Percentiles rank a stretch among this genome's conserved stretches.
Evolutionary conservation across 2,113 vertebrate genomes (phyloP).

Genomic region (Ailuropoda melanoleuca): DNA sequence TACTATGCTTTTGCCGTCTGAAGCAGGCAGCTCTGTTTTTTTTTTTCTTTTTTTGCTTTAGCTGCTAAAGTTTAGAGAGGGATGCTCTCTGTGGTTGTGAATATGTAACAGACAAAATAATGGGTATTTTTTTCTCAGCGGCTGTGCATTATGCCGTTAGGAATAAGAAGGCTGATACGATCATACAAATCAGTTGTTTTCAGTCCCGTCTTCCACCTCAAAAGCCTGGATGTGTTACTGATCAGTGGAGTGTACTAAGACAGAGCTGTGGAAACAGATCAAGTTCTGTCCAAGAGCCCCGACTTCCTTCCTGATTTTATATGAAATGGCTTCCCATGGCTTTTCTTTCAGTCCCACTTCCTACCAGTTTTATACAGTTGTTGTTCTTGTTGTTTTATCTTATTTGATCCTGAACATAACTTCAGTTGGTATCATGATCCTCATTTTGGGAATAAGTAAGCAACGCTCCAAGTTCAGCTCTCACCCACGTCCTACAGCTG

Average conservation of each 20-base stretch:
- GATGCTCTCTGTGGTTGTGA: background rate
- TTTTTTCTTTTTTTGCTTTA: background rate
- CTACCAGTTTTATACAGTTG: background rate
- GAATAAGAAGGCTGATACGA: background rate
- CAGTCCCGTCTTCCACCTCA: background rate
- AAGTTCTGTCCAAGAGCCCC: background rate
- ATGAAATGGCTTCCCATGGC: background rate
- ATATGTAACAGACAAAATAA: background rate
- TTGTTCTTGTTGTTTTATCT: background rate
- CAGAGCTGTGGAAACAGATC: background rate
- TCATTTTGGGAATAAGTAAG: background rate
- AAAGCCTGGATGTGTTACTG: background rate
- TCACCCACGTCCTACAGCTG: background rate
- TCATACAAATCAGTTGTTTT: background rate
- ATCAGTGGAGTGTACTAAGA: background rate
- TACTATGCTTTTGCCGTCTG: background rate
- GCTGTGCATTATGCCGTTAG: background rate
- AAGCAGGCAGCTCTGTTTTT: background rate
- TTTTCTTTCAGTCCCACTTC: background rate
- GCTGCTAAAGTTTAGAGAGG: background rate
- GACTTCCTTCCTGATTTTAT: background rate
- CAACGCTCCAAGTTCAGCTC: background rate
- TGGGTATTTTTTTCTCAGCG: background rate
- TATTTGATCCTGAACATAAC: background rate
- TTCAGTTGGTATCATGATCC: background rate